phyloP scores from a whole-genome alignment of 2,113 vertebrate genomes.

The Upupa epops region DNA sequence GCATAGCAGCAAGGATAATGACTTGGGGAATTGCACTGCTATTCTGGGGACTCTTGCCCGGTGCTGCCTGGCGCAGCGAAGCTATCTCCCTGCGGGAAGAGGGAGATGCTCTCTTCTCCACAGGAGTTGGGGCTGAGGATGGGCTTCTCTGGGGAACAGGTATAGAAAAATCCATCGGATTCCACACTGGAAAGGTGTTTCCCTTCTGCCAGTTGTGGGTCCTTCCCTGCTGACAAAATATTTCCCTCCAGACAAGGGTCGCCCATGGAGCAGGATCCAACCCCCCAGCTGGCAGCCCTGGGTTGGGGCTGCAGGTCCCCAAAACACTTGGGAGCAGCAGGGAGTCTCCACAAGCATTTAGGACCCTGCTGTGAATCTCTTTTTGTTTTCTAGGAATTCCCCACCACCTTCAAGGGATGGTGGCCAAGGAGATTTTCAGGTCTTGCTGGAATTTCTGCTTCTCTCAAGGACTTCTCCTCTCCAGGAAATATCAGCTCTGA shows the following conservation, averaged over 20 bases:
- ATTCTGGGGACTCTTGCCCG: not conserved
- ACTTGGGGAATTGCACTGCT: not conserved
- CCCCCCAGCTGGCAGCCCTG: fast-evolving
- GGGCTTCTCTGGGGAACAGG: not conserved
- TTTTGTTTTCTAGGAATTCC: not conserved
- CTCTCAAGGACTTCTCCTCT: not conserved
- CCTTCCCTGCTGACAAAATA: not conserved
- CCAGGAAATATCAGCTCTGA: not conserved
- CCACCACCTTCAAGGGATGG: fast-evolving
- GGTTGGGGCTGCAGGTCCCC: not conserved
- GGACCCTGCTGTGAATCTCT: not conserved
- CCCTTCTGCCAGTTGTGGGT: not conserved
- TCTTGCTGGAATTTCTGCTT: not conserved
- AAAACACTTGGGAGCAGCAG: fast-evolving
- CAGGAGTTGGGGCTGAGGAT: not conserved
- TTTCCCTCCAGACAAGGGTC: not conserved
- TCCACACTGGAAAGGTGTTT: not conserved
- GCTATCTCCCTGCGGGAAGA: not conserved
- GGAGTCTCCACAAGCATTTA: not conserved
- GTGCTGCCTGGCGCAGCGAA: not conserved
- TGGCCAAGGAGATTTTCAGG: not conserved
- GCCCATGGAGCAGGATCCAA: not conserved
- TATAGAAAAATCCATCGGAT: not conserved
- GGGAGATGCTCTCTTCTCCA: not conserved
- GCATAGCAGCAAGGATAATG: not conserved